Conservation (phyloP, 1,140 invertebrate species). For the Plodia interpunctella region DNA sequence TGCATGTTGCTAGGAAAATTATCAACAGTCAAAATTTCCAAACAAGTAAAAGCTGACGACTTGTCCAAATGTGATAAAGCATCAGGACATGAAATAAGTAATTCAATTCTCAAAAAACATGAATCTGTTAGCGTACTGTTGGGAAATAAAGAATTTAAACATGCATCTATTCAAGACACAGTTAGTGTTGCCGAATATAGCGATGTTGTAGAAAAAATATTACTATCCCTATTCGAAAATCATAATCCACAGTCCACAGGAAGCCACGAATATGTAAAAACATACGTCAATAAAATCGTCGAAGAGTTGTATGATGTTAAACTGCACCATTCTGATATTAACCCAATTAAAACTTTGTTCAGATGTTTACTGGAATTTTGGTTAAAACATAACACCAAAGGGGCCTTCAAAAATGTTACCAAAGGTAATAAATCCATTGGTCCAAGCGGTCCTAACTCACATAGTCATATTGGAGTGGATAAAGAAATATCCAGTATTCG, state of each 20-base stretch:
- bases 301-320: conserved; percentile 49
- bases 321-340: conserved; percentile 23
- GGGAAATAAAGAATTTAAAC: conserved; percentile 15
- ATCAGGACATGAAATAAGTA: not conserved
- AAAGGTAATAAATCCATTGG: conserved; percentile 37
- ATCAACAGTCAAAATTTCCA: not conserved
- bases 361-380: conserved; percentile 56
- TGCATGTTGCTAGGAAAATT: conserved; percentile 37
- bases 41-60: not conserved
- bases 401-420: conserved; percentile 29
- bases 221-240: conserved; percentile 39
- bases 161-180: conserved; percentile 32
- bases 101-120: not conserved
- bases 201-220: conserved; percentile 46
- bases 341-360: conserved; percentile 51
- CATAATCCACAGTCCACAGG: conserved; percentile 18
- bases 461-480: conserved; percentile 46
- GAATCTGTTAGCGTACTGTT: conserved; percentile 12
- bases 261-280: conserved; percentile 24
- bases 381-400: conserved; percentile 37
- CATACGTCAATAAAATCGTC: conserved; percentile 42
- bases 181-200: conserved; percentile 38
- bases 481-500: conserved; percentile 38
- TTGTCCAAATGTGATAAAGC: not conserved
- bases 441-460: conserved; percentile 43